phyloP scores from a whole-genome alignment of 2,797 vertebrate genomes.

The Clangula hyemalis region DNA sequence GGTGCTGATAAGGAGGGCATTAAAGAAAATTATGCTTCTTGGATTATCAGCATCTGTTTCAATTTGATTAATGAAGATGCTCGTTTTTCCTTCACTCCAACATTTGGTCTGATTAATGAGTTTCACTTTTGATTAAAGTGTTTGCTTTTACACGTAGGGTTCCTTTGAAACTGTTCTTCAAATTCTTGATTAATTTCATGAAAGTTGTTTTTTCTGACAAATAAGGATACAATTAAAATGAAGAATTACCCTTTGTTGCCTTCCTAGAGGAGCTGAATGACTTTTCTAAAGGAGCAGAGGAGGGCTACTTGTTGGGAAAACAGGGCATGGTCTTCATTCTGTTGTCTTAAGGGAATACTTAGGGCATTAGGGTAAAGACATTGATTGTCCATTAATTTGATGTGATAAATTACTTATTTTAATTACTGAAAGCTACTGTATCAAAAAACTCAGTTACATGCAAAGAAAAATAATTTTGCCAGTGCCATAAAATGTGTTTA shows the following conservation, averaged over 20 bases:
- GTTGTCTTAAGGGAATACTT: not conserved
- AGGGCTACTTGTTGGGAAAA: not conserved
- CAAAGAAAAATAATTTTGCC: not conserved
- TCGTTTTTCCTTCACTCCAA: not conserved
- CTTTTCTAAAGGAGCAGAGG: not conserved
- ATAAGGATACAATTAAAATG: not conserved
- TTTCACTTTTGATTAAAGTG: conserved; percentile 29
- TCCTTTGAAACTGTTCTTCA: conserved; percentile 32
- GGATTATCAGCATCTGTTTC: conserved; percentile 12
- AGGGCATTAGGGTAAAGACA: not conserved
- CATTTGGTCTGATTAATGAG: conserved; percentile 3
- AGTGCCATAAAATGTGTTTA: not conserved
- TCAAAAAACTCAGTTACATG: not conserved
- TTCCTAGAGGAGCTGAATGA: not conserved
- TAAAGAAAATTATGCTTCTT: not conserved
- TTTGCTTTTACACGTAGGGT: conserved; percentile 20
- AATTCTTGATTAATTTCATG: not conserved
- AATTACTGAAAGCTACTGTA: not conserved
- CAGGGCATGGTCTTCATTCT: not conserved
- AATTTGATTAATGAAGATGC: conserved; percentile 12
- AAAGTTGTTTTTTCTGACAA: conserved; percentile 3
- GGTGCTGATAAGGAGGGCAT: not conserved
- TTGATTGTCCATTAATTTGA: not conserved
- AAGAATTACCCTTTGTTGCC: not conserved
- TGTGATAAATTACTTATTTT: not conserved